Base-by-base conservation (phyloP, 2,797 vertebrate species). In the Scleropages formosus region DNA sequence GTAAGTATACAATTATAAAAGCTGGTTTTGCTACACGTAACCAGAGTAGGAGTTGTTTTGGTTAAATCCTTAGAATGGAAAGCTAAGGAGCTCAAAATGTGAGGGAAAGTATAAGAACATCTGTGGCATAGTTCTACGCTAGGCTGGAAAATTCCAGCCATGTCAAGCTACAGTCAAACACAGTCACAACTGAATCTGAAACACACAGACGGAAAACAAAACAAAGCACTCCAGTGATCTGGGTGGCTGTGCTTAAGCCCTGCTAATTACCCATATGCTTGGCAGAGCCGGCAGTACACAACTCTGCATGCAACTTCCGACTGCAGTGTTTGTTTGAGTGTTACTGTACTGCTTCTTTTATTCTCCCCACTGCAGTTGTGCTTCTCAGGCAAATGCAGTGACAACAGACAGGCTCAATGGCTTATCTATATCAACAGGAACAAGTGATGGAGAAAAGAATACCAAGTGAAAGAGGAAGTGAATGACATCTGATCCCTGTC, bases 261-360 rank as follows among this genome's bases (percentile, higher is more conserved):
- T 15, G 8, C 56, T 69, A 68, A 75, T 75, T 75, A 69, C 12
- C 26, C 8, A 22, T 8, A 68, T 26, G 27, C 18, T 24, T 75
- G 51, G 27, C 64, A 58, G 51, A 46, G 20, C 27, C 15, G 46
- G 53, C 65, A 18, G 74, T 24, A 18, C 20, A 49, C 13, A 11
- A n/a, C 26, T 27, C 65, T 47, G 64, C 74, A 10, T 56, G 60
- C 68, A 68, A 68, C 44, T 22, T 53, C 27, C 63, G 15, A 20
- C 13, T 9, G 31, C 16, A 11, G 58, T 15, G 11, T 49, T 46
- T 60, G 53, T 69, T 27, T 46, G 47, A 73, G 59, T 26, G 59
- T 61, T 39, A 51, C 49, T 44, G 53, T 49, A 61, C 15, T 27
- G 22, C 27, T 46, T 69, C 13, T 66, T 53, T 59, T 49, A 44